Evolutionary conservation across 2,113 vertebrate genomes (phyloP), one percentile per base, ranked within the genome.

Genomic region (Lepisosteus osseus): DNA sequence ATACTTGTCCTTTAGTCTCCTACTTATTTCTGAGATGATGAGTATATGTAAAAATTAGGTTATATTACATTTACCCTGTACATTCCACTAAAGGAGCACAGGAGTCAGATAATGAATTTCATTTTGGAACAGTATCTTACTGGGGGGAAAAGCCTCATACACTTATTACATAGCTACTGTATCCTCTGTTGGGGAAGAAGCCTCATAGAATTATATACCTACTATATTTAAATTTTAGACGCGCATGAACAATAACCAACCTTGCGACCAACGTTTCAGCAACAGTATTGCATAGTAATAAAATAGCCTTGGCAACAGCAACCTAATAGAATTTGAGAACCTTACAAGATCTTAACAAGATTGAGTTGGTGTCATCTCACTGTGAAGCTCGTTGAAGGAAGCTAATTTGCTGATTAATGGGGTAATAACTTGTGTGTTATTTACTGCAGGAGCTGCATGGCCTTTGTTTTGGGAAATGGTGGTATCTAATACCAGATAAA

Each of bases 311-410:
- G 41, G 2, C 62, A 59, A 3, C 3, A 8, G 3, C 65, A 54
- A 41, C 59, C n/a, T 64, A 69, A 65, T 65, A 61, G 56, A 62
- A 69, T 62, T 70, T 42, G 47, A 73, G 61, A 64, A n/a, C 61
- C 61, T 61, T 41, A 6, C 56, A 29, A 56, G 67, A 56, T 69
- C 61, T 12, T 15, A 69, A 15, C 51, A 68, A 69, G 67, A 62
- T 47, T 29, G 72, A 63, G 67, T 8, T 57, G 66, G 47, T 61
- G 55, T 54, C 57, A 61, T 61, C 11, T 7, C 44, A 7, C 44
- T n/a, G 9, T 54, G 72, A 56, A n/a, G 29, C 61, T 55, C 15
- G n/a, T 15, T 64, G 59, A 61, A 47, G 59, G 56, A 6, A 70
- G 57, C 56, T 70, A 51, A 70, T 62, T 15, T 62, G 42, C 6